These are phyloP conservation scores for Dasysyrphus albostriatus DNA, from an alignment of 2,888 invertebrate species.

Conservation along the genomic window DNA sequence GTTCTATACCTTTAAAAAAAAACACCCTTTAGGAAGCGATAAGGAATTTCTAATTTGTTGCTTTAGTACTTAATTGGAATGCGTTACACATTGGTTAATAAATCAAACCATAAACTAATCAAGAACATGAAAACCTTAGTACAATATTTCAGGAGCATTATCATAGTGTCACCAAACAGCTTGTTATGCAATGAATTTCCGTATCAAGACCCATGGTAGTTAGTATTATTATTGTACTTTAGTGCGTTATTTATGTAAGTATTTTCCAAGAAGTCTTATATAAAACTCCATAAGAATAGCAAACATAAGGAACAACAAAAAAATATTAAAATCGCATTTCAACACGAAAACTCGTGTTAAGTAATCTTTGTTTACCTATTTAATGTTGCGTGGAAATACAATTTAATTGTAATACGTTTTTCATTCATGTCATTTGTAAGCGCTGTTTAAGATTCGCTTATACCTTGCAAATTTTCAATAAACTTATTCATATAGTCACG, in stretches of 20 bases:
- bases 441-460: conserved; percentile 31
- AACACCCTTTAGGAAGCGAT: too few species aligned
- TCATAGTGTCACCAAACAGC: not conserved
- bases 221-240: not conserved
- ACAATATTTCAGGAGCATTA: too few species aligned
- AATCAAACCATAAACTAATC: not conserved
- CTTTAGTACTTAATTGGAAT: too few species aligned
- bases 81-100: too few species aligned
- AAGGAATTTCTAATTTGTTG: too few species aligned
- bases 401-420: conserved; percentile 36
- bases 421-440: conserved; percentile 31
- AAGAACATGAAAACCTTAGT: not conserved
- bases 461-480: conserved; percentile 41
- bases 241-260: not conserved
- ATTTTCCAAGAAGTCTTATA: not conserved
- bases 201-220: not conserved
- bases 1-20: too few species aligned
- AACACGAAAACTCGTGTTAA: conserved; percentile 36
- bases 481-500: conserved; percentile 28
- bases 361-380: conserved; percentile 34
- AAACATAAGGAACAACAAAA: not conserved
- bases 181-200: conserved; percentile 4
- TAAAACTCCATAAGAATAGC: not conserved
- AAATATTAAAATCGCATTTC: conserved; percentile 6
- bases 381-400: conserved; percentile 37